A percentile compares a stretch with the other conserved stretches of the same genome.
These are phyloP conservation scores for Xenus cinereus DNA, from an alignment of 2,113 vertebrate species.

Conservation along the genomic window DNA sequence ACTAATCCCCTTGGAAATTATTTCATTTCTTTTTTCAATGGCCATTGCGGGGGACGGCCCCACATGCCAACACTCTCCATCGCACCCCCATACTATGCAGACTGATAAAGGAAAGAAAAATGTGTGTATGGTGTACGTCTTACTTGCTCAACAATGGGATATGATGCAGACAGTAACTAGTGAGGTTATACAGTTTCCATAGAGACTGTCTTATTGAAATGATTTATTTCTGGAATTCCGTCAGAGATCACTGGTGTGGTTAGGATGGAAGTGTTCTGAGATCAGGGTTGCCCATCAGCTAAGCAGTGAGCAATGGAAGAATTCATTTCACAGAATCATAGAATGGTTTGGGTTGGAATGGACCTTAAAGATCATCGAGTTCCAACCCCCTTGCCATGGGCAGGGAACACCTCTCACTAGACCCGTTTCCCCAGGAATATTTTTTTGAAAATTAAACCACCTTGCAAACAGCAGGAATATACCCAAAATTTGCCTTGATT, in stretches of 20 bases:
- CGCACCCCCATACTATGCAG: background rate
- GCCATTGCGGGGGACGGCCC: background rate
- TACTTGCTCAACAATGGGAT: background rate
- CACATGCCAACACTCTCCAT: background rate
- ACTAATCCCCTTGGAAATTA: background rate
- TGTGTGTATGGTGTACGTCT: background rate
- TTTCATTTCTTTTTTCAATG: background rate
- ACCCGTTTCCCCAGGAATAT: background rate
- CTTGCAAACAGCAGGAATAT: background rate
- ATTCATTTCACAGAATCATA: background rate
- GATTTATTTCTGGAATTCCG: slow-evolving; percentile 53
- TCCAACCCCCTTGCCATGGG: too few relatives aligned
- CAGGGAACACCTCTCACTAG: too few relatives aligned
- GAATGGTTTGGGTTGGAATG: too few relatives aligned
- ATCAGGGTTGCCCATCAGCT: background rate
- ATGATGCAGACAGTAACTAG: background rate
- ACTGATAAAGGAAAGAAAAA: background rate
- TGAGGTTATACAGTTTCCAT: slow-evolving; percentile 52
- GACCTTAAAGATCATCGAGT: too few relatives aligned
- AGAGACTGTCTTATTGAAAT: slow-evolving; percentile 26
- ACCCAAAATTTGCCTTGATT: background rate
- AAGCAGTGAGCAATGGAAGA: background rate
- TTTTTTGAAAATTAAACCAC: background rate
- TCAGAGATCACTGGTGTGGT: slow-evolving; percentile 10
- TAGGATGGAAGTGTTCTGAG: background rate